phyloP scores from a whole-genome alignment of 2,797 vertebrate genomes.

The Characodon lateralis region DNA sequence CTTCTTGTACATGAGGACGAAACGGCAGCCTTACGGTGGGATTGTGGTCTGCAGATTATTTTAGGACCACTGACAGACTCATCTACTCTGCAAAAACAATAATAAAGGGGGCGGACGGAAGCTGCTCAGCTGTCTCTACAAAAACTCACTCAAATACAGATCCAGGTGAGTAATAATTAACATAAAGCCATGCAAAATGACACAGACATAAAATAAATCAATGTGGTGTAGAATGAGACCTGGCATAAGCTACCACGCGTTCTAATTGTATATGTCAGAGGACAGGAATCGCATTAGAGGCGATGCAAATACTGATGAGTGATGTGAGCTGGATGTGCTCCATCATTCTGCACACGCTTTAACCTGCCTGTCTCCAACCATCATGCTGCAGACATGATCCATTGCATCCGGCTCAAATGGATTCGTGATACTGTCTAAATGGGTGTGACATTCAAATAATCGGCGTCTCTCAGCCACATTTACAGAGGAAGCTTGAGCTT shows the following conservation, averaged over 20 bases:
- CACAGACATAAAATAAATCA: not conserved
- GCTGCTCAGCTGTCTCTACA: constrained; percentile 20
- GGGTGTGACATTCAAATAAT: constrained; percentile 65
- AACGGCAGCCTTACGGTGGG: constrained; percentile 50
- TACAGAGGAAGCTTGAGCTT: not conserved
- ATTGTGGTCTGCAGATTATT: constrained; percentile 40
- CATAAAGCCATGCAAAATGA: not conserved
- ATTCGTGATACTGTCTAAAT: constrained; percentile 60
- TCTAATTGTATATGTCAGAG: not conserved
- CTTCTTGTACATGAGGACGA: constrained; percentile 58
- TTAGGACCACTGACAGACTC: constrained; percentile 15
- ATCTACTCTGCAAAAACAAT: constrained; percentile 15
- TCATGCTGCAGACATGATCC: constrained; percentile 41
- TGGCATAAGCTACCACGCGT: not conserved
- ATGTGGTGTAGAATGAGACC: not conserved
- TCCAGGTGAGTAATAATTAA: constrained; percentile 64
- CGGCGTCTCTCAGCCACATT: constrained; percentile 39
- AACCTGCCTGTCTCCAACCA: not conserved
- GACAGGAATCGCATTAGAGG: not conserved
- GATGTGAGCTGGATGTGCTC: constrained; percentile 23
- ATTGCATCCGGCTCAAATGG: constrained; percentile 31
- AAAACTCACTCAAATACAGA: constrained; percentile 42
- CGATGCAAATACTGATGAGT: not conserved
- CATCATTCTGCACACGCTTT: constrained; percentile 20
- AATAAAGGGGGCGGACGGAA: constrained; percentile 50